Conservation (phyloP, 2,888 invertebrate genomes). For the Volucella inflata region DNA sequence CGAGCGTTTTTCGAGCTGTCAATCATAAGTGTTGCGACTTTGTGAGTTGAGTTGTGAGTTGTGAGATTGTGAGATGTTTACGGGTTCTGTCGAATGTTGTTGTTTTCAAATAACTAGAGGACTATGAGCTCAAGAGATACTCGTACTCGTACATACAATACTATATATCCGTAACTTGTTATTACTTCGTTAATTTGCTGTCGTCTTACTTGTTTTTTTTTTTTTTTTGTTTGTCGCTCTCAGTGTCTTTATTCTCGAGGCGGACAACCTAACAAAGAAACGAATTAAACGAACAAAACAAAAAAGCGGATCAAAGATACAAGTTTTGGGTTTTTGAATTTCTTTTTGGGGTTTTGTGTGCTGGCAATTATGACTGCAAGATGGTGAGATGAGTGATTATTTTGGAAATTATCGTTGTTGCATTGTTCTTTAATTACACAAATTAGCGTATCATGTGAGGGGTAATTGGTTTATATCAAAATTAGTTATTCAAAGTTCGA, state of each 20-base stretch:
- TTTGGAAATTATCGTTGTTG: slow-evolving; percentile 49
- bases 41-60: slow-evolving; percentile 25
- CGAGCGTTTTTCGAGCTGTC: slow-evolving; percentile 64
- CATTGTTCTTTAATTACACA: slow-evolving; percentile 53
- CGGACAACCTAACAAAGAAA: slow-evolving; percentile 39
- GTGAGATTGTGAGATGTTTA: neutral
- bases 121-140: slow-evolving; percentile 46
- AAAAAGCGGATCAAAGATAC: slow-evolving; percentile 46
- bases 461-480: slow-evolving; percentile 7
- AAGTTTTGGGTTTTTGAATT: neutral
- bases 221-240: neutral
- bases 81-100: no score
- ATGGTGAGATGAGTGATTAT: slow-evolving; percentile 22
- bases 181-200: slow-evolving; percentile 64
- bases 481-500: slow-evolving; percentile 1
- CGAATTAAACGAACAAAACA: slow-evolving; percentile 3
- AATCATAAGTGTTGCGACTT: slow-evolving; percentile 59
- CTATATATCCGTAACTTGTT: slow-evolving; percentile 52
- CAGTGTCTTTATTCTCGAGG: slow-evolving; percentile 6
- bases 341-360: neutral
- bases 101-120: slow-evolving; percentile 30
- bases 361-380: slow-evolving; percentile 14
- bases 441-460: slow-evolving; percentile 28
- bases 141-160: no score
- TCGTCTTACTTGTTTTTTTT: slow-evolving; percentile 14